Percentiles rank a stretch among this genome's conserved stretches.
These are phyloP conservation scores for Chelonoidis abingdonii DNA, from an alignment of 2,113 vertebrate species.

Conservation along the genomic window DNA sequence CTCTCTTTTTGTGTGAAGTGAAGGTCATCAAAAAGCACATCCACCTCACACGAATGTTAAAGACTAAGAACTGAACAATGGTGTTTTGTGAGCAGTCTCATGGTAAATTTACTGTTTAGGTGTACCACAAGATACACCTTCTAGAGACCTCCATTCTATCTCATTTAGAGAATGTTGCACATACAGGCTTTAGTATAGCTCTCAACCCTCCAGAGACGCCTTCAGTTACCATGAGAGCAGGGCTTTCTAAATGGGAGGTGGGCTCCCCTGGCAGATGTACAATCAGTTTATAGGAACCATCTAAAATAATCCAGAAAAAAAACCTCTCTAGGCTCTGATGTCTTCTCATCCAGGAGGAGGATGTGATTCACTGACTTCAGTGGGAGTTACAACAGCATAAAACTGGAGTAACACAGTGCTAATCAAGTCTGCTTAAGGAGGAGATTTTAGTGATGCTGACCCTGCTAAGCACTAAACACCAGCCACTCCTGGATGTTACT, in stretches of 20 bases:
- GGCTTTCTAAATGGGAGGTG: neutral
- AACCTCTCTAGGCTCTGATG: neutral
- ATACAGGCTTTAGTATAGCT: neutral
- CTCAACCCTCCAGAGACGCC: neutral
- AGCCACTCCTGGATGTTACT: neutral
- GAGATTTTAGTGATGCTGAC: neutral
- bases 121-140: neutral
- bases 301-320: neutral
- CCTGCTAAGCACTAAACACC: accelerated
- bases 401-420: neutral
- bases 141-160: neutral
- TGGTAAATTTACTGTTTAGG: neutral
- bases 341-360: neutral
- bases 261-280: neutral
- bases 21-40: neutral
- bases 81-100: accelerated
- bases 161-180: neutral
- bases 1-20: neutral
- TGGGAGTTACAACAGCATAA: neutral
- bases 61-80: neutral
- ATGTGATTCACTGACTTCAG: neutral
- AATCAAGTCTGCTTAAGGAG: neutral
- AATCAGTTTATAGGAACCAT: neutral
- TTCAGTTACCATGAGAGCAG: neutral
- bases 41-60: neutral